A percentile compares a stretch with the other conserved stretches of the same genome.
Evolutionary conservation across 2,888 invertebrate species (phyloP).

Genomic region (Strigamia crassipes): DNA sequence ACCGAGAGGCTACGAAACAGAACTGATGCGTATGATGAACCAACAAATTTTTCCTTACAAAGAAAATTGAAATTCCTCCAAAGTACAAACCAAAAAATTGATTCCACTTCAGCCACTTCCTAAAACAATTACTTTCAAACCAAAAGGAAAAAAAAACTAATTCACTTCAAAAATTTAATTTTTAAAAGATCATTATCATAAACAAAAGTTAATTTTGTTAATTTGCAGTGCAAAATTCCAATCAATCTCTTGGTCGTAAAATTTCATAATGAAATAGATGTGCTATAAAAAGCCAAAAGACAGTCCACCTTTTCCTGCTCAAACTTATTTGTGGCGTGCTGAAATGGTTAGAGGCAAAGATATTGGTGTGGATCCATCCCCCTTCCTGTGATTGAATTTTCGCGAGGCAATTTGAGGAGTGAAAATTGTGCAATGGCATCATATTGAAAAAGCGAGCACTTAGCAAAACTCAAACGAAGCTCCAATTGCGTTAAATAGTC

Average conservation of each 20-base stretch:
- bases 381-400: constrained; percentile 26
- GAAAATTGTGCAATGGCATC: constrained; percentile 42
- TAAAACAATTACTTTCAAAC: neutral
- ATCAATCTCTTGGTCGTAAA: neutral
- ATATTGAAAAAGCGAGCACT: constrained; percentile 29
- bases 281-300: neutral
- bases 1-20: neutral
- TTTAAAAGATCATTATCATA: neutral
- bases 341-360: constrained; percentile 32
- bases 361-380: constrained; percentile 38
- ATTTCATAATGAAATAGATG: neutral
- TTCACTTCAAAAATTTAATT: neutral
- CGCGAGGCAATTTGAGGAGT: constrained; percentile 20
- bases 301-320: neutral
- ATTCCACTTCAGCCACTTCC: neutral
- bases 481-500: constrained; percentile 22
- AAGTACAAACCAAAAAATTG: constrained; percentile 5
- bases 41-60: constrained; percentile 4
- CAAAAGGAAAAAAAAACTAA: neutral
- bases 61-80: constrained; percentile 29
- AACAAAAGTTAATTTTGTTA: neutral
- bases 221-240: neutral
- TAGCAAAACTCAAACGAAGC: constrained; percentile 28
- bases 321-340: constrained; percentile 26
- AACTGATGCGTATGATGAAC: constrained; percentile 27